These are phyloP conservation scores for Percopsis transmontana DNA, from an alignment of 2,113 vertebrate species.

Conservation along the genomic window DNA sequence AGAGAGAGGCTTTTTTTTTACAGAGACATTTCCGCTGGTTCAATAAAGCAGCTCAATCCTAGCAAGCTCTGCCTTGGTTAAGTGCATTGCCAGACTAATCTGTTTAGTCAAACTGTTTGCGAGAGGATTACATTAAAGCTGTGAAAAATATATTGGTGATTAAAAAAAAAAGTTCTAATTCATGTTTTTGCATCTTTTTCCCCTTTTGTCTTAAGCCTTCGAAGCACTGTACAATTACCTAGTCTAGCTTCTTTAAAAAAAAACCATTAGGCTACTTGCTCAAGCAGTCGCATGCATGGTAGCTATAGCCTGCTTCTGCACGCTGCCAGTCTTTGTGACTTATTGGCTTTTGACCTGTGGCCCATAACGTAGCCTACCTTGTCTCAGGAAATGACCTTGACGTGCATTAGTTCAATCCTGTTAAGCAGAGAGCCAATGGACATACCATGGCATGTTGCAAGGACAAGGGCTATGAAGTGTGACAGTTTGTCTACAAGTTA, in stretches of 20 bases:
- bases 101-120: conserved; percentile 5
- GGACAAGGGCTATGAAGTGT: too few relatives aligned
- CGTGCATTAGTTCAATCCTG: conserved; percentile 20
- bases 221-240: not conserved
- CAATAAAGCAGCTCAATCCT: conserved; percentile 42
- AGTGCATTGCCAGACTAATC: conserved; percentile 18
- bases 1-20: conserved; percentile 33
- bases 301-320: conserved; percentile 13
- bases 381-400: conserved; percentile 25
- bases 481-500: too few relatives aligned
- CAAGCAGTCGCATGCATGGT: conserved; percentile 12
- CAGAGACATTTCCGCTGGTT: conserved; percentile 40
- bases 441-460: not conserved
- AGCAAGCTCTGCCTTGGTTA: conserved; percentile 10
- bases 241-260: not conserved
- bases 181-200: not conserved
- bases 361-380: conserved; percentile 27
- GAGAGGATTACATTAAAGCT: not conserved
- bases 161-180: not conserved
- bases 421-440: not conserved
- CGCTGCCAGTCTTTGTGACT: conserved; percentile 27
- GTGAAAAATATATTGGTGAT: not conserved
- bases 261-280: not conserved
- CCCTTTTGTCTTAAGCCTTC: not conserved
- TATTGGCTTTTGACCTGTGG: conserved; percentile 50